Conservation (phyloP, 2,113 vertebrate species). For the Rhinichthys klamathensis region DNA sequence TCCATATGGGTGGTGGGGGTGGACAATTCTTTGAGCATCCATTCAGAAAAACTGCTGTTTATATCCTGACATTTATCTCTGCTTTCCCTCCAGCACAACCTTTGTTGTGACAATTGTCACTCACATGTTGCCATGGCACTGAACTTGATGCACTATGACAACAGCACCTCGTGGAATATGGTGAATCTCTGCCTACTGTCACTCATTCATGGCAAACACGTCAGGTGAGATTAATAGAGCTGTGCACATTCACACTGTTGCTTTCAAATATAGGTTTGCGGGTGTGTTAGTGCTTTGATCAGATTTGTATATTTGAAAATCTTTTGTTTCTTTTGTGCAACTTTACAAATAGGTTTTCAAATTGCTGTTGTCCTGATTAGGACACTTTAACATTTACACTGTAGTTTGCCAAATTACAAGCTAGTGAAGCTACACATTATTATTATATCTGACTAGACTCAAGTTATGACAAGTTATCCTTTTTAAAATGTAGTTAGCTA, state of each 20-base stretch:
- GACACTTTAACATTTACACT: neutral
- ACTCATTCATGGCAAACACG: conserved; percentile 87
- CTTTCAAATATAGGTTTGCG: neutral
- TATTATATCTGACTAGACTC: neutral
- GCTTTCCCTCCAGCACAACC: conserved; percentile 84
- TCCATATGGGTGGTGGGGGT: no score
- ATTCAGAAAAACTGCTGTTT: neutral
- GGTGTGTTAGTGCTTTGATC: neutral
- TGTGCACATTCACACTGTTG: neutral
- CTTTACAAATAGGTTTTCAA: no score
- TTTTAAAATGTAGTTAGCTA: neutral
- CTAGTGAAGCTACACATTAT: neutral
- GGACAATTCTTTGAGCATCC: neutral
- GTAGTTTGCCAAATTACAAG: neutral
- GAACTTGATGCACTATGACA: conserved; percentile 95
- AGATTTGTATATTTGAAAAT: neutral
- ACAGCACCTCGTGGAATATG: conserved; percentile 97
- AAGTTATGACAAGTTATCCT: no score
- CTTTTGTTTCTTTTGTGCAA: neutral
- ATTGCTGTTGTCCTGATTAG: neutral
- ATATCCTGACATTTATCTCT: neutral
- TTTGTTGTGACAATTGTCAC: conserved; percentile 99
- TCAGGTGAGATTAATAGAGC: conserved; percentile 81
- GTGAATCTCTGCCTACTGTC: conserved; percentile 90
- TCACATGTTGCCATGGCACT: conserved; percentile 96